Base-by-base conservation (phyloP, 2,888 invertebrate species). In the Ypsolopha sequella region DNA sequence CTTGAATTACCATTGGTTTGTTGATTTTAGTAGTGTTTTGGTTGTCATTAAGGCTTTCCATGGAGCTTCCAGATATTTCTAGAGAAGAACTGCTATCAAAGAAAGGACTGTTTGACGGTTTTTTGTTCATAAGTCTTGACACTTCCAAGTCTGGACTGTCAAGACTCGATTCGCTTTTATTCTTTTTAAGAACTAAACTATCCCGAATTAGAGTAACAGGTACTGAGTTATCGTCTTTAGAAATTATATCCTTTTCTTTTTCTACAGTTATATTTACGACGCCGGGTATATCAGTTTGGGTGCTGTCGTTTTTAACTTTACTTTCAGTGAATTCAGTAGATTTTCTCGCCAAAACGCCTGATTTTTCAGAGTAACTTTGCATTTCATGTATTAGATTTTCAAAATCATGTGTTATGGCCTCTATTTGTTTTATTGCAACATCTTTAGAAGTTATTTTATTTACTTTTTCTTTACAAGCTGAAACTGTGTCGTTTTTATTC, bases 111-210 rank as follows among this genome's bases (percentile, higher is more conserved):
- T 4, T 24, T 24, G 4, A 24, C 6, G 73, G 72, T 50, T 70
- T 70, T 52, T 78, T 81, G 56, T 80, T 76, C 82, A 88, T 87
- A 6, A 87, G 63, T 56, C 85, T 73, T 41, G 86, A 88, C 1
- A 87, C 87, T 65, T 88, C 88, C 55, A 87, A 59, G 59, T 88
- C 88, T 0, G 88, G 86, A 60, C 87, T 87, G 51, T 88, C 88
- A n/a, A 87, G 62, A 60, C 85, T 87, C 10, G 87, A 86, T 60
- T 87, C 87, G 53, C 85, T 87, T 58, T 81, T 85, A 63, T 87
- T 85, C 55, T 87, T 87, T 73, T 87, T 86, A 68, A 87, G 74
- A 55, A 80, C 73, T 68, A 84, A 66, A 57, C 63, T 76, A 61
- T 82, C 80, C 54, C 70, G 67, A 59, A 68, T 64, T 52, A 62